Base-by-base conservation (phyloP, 2,113 vertebrate species). In the Ceuthmochares aereus region DNA sequence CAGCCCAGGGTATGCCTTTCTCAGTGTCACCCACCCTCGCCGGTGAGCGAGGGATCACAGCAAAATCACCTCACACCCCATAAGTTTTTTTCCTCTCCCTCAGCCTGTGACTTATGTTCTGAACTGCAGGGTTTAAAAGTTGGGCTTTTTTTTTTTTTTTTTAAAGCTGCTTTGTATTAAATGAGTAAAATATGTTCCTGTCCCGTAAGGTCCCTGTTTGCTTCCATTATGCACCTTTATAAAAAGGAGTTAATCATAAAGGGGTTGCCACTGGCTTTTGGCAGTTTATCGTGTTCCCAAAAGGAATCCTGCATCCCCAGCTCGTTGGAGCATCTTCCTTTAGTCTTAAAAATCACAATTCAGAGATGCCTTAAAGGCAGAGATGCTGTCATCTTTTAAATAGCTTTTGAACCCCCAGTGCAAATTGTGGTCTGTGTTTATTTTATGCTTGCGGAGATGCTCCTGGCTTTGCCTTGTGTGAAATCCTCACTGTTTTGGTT, bases 11-110 rank as follows among this genome's bases (percentile, higher is more conserved):
- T 45, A 21, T 20, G 9, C 12, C 20, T 49, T 49, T 10, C 47
- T 49, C 47, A 8, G 19, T 49, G 21, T 49, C 47, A 22, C 47
- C 47, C 77, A 22, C 93, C 83, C 92, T 32, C 64, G 13, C 63
- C 40, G 82, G 51, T 26, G 86, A 93, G 81, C 32, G 12, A 52
- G 26, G 62, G 89, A 95, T 89, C 81, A 72, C 85, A 30, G 87
- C 89, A 47, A 73, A 66, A 96, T 97, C 97, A 95, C 93, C 60
- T 97, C 92, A 68, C 97, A 97, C 89, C 83, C 96, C 97, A 94
- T 96, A 80, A 94, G 81, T 70, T 43, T 74, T 73, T 70, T 30
- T 4, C 55, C 45, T 49, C 32, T 43, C 32, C 86, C 43, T 62
- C 9, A 15, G 34, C 79, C 77, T 32, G n/a, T 74, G 92, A 93